These are phyloP conservation scores for Balanococcus diminutus DNA, from an alignment of 2,888 invertebrate species.

Conservation along the genomic window DNA sequence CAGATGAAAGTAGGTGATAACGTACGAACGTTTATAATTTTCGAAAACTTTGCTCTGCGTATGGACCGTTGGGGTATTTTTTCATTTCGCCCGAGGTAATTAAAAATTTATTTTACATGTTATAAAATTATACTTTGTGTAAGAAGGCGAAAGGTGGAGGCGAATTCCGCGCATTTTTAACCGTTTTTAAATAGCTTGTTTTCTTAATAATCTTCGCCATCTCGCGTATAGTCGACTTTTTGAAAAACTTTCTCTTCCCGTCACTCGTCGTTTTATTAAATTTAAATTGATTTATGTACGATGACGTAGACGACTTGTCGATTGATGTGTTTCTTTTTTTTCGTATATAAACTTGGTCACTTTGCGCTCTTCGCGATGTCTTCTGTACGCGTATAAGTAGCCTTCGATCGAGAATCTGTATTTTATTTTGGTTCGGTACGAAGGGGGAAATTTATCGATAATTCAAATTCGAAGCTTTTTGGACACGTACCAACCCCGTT, in stretches of 20 bases:
- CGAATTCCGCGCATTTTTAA: constrained; percentile 26
- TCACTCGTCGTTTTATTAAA: constrained; percentile 39
- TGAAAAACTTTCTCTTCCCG: neutral
- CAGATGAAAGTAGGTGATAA: constrained; percentile 50
- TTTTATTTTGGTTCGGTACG: neutral
- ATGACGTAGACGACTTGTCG: neutral
- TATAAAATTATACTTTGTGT: neutral
- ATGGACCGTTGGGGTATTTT: neutral
- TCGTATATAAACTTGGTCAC: neutral
- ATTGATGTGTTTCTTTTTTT: neutral
- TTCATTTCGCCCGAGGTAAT: neutral
- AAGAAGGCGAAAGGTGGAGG: neutral
- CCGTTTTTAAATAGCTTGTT: constrained; percentile 29
- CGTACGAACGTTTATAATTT: constrained; percentile 41
- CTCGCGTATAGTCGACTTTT: neutral
- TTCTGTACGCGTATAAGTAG: neutral
- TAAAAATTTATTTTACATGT: constrained; percentile 32
- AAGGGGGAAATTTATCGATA: neutral
- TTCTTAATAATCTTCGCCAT: neutral
- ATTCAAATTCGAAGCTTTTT: constrained; percentile 6
- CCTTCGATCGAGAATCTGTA: neutral
- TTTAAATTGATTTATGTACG: constrained; percentile 32
- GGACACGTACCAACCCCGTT: neutral
- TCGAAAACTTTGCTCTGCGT: neutral
- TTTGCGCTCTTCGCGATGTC: neutral